Conservation (phyloP, 2,797 vertebrate genomes). For the Brachyalestes nurse region DNA sequence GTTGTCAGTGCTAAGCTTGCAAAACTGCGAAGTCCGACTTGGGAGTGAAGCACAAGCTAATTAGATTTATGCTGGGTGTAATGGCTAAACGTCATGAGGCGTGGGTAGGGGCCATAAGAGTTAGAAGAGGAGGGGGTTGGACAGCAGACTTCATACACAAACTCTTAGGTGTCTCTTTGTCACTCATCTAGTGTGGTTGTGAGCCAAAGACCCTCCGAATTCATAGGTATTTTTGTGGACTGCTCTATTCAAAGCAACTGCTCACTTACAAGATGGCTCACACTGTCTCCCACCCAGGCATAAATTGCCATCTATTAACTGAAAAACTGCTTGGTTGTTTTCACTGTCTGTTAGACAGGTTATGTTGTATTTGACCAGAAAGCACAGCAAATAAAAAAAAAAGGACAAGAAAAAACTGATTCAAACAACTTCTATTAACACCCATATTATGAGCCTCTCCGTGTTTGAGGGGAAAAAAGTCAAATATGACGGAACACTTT, state of each 20-base stretch:
- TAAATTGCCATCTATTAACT: not conserved
- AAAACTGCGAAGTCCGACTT: slow-evolving; percentile 89
- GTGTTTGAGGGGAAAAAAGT: not conserved
- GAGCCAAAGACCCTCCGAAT: slow-evolving; percentile 32
- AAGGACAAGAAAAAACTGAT: not conserved
- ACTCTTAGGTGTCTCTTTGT: slow-evolving; percentile 32
- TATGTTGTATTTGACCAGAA: not conserved
- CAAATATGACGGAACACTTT: not conserved
- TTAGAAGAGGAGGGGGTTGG: slow-evolving; percentile 16
- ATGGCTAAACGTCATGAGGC: slow-evolving; percentile 87
- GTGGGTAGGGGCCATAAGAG: slow-evolving; percentile 50
- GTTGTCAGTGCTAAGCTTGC: slow-evolving; percentile 91
- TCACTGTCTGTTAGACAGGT: not conserved
- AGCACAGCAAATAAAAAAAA: not conserved
- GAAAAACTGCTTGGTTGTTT: not conserved
- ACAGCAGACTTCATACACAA: slow-evolving; percentile 43
- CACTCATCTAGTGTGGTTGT: slow-evolving; percentile 22
- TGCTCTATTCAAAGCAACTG: slow-evolving; percentile 27
- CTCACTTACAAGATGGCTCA: not conserved
- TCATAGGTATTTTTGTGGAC: slow-evolving; percentile 38
- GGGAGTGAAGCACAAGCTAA: slow-evolving; percentile 90
- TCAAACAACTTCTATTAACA: not conserved
- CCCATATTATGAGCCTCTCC: not conserved
- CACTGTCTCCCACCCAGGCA: not conserved
- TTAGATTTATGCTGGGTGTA: slow-evolving; percentile 89